phyloP scores from a whole-genome alignment of 1,140 invertebrate species.

The Pseudobourletiella spinata region DNA sequence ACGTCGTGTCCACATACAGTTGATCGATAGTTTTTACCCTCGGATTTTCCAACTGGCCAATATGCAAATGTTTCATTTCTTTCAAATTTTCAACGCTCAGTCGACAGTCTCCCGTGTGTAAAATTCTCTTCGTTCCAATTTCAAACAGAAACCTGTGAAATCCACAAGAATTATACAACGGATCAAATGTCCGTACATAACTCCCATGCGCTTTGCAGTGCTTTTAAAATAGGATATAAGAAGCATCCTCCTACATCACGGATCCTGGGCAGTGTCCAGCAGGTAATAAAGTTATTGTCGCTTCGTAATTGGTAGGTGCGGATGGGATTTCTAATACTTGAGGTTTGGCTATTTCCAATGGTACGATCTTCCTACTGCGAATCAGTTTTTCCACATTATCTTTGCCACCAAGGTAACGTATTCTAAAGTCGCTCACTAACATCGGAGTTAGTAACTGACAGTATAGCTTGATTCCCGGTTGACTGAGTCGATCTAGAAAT shows the following conservation, averaged over 20 bases:
- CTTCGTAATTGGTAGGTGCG: conserved; percentile 24
- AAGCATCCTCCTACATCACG: conserved; percentile 55
- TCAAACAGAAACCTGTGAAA: conserved; percentile 51
- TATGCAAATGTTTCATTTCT: conserved; percentile 49
- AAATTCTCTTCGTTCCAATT: conserved; percentile 42
- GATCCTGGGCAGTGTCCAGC: conserved; percentile 64
- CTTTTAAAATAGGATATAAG: too few relatives aligned
- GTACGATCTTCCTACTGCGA: conserved; percentile 36
- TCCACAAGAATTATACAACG: too few relatives aligned
- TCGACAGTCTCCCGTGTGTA: conserved; percentile 65
- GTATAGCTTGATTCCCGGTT: conserved; percentile 19
- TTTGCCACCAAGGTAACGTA: conserved; percentile 21
- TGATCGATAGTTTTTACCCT: conserved; percentile 48
- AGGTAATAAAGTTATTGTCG: conserved; percentile 52
- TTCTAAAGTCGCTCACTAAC: conserved; percentile 8
- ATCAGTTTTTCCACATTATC: conserved; percentile 24
- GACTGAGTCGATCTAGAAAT: conserved; percentile 35
- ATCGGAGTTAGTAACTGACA: conserved; percentile 16
- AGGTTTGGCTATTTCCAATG: conserved; percentile 40
- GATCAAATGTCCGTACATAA: too few relatives aligned
- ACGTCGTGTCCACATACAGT: conserved; percentile 63
- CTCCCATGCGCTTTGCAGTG: too few relatives aligned
- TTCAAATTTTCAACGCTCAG: conserved; percentile 46
- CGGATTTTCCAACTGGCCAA: conserved; percentile 35
- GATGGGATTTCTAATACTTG: conserved; percentile 40